A percentile compares a stretch with the other conserved stretches of the same genome.
phyloP scores from a whole-genome alignment of 2,797 vertebrate species.

The Falco peregrinus region DNA sequence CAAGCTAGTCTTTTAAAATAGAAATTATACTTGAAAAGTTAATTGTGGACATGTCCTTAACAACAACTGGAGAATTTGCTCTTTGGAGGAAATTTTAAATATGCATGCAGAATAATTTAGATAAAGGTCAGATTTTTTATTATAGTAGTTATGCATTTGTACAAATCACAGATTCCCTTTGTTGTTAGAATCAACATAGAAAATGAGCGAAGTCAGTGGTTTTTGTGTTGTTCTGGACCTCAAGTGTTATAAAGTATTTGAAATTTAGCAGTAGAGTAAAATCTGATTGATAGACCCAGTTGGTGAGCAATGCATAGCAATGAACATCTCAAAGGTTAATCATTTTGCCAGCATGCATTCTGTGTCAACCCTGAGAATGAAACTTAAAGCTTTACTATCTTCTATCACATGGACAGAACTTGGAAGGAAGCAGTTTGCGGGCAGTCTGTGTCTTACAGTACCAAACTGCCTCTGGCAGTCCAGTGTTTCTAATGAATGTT shows the following conservation, averaged over 20 bases:
- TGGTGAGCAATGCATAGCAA: neutral
- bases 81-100: neutral
- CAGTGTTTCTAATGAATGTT: neutral
- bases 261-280: neutral
- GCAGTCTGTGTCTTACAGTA: neutral
- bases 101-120: neutral
- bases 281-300: neutral
- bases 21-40: slow-evolving; percentile 19
- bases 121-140: slow-evolving; percentile 37
- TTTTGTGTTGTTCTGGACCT: neutral
- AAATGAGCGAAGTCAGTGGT: neutral
- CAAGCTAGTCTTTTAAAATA: neutral
- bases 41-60: neutral
- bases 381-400: neutral
- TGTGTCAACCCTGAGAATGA: neutral
- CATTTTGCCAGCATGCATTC: neutral
- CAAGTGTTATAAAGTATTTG: neutral
- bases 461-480: neutral
- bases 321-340: neutral
- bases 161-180: slow-evolving; percentile 4
- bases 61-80: neutral
- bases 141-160: neutral
- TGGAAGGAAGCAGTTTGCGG: neutral
- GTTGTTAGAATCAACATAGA: neutral
- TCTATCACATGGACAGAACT: neutral